A percentile compares a stretch with the other conserved stretches of the same genome.
phyloP scores from a whole-genome alignment of 1,140 invertebrate species.

The Meteorus sp. region DNA sequence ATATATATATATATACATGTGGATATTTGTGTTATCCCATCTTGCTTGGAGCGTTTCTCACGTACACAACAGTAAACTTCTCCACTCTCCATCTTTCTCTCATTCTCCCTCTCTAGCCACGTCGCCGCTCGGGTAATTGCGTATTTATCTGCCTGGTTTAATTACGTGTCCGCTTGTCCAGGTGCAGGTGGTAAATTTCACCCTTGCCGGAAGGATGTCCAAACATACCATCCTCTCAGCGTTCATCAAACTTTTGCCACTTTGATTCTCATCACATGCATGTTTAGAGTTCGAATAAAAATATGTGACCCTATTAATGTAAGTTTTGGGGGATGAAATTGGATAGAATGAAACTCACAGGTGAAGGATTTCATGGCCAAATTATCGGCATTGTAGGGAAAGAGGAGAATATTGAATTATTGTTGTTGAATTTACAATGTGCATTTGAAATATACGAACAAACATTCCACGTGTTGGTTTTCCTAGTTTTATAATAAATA shows the following conservation, averaged over 20 bases:
- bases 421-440: no score
- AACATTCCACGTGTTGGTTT: no score
- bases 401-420: no score
- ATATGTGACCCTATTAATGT: no score
- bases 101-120: constrained; percentile 19
- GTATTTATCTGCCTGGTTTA: constrained; percentile 51
- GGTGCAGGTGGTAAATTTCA: constrained; percentile 45
- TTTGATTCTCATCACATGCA: background rate
- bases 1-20: no score
- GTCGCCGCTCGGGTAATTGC: constrained; percentile 47
- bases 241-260: background rate
- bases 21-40: no score
- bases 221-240: background rate
- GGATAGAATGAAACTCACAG: no score
- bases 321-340: no score
- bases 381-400: no score
- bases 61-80: constrained; percentile 9
- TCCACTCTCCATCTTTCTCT: constrained; percentile 5
- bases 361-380: no score
- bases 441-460: no score
- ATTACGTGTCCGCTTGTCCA: constrained; percentile 52
- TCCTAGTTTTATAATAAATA: background rate
- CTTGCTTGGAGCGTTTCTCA: constrained; percentile 8
- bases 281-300: no score
- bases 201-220: constrained; percentile 14